A percentile compares a stretch with the other conserved stretches of the same genome.
Evolutionary conservation across 2,888 invertebrate genomes (phyloP).

Genomic region (Hydroisotoma schaefferi): DNA sequence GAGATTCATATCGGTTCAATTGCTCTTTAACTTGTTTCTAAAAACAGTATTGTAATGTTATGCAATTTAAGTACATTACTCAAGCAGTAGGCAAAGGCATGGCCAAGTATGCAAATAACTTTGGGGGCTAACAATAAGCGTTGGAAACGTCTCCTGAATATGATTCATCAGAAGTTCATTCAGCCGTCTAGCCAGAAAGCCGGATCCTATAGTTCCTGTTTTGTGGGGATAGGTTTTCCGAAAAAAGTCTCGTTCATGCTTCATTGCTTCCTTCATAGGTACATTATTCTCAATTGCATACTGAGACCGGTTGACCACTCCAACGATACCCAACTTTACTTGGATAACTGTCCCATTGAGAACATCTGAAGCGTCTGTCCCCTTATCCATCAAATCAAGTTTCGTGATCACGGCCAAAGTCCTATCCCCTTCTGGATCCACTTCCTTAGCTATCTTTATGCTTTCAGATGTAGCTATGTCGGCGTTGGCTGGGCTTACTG

Average conservation of each 20-base stretch:
- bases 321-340: constrained; percentile 96
- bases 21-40: not conserved
- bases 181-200: constrained; percentile 68
- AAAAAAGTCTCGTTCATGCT: constrained; percentile 89
- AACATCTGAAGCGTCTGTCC: constrained; percentile 97
- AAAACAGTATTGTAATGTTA: too few relatives aligned
- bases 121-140: constrained; percentile 67
- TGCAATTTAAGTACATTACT: too few relatives aligned
- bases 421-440: constrained; percentile 87
- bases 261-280: constrained; percentile 70
- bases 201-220: constrained; percentile 91
- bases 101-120: too few relatives aligned
- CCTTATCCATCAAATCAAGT: constrained; percentile 97
- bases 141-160: constrained; percentile 95
- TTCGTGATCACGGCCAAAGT: constrained; percentile 97
- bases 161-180: constrained; percentile 85
- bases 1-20: not conserved
- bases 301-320: constrained; percentile 96
- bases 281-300: constrained; percentile 65
- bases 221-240: constrained; percentile 96
- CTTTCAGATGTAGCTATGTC: constrained; percentile 99
- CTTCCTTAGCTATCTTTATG: constrained; percentile 90
- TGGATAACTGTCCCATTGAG: constrained; percentile 95
- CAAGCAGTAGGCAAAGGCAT: too few relatives aligned
- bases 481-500: constrained; percentile 97